Evolutionary conservation across 2,797 vertebrate species (phyloP).

Genomic region (Dallia pectoralis): DNA sequence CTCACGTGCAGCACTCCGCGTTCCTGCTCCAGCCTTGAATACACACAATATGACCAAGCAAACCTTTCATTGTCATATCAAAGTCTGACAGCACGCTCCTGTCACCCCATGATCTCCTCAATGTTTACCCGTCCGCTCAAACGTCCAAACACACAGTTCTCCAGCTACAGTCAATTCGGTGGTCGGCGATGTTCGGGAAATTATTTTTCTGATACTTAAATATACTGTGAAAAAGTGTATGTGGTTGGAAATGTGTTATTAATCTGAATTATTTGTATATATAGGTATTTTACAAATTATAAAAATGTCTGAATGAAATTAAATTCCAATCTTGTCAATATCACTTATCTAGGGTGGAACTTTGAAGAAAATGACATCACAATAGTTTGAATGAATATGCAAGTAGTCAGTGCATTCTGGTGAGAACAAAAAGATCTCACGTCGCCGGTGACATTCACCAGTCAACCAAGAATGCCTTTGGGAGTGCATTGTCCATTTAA

Average conservation of each 20-base stretch:
- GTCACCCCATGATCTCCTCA: slow-evolving; percentile 44
- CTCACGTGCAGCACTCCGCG: slow-evolving; percentile 39
- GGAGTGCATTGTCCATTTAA: slow-evolving; percentile 8
- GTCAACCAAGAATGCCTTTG: background rate
- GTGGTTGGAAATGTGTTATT: background rate
- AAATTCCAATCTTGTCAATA: background rate
- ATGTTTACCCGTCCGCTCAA: slow-evolving; percentile 63
- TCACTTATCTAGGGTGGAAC: background rate
- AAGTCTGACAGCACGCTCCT: slow-evolving; percentile 58
- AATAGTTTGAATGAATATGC: background rate
- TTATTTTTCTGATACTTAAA: slow-evolving; percentile 3
- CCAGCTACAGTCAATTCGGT: slow-evolving; percentile 37
- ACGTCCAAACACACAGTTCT: slow-evolving; percentile 38
- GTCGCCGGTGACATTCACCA: slow-evolving; percentile 2
- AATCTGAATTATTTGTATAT: background rate
- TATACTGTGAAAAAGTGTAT: background rate
- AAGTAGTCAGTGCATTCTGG: background rate
- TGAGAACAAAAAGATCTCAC: background rate
- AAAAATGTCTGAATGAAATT: background rate
- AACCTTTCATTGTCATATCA: slow-evolving; percentile 72
- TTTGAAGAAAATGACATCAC: background rate
- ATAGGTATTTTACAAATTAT: background rate
- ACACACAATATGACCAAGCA: slow-evolving; percentile 56
- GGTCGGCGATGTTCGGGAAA: slow-evolving; percentile 15
- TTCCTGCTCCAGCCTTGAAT: slow-evolving; percentile 32